Evolutionary conservation across 2,888 invertebrate genomes (phyloP).

Genomic region (Platycnemis pennipes): DNA sequence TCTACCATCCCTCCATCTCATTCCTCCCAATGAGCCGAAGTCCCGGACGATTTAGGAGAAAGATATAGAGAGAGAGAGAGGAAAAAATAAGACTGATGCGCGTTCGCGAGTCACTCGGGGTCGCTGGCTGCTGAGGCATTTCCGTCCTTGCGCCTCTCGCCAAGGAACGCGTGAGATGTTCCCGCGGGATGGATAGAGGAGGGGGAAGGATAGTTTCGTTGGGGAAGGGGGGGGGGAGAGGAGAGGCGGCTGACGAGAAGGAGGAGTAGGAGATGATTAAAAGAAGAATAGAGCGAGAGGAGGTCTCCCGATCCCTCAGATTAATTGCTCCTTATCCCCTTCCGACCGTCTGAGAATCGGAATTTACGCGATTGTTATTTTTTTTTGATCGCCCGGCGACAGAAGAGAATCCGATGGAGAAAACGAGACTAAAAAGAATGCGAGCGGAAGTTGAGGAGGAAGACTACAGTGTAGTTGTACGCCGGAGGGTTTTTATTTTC

Average conservation of each 20-base stretch:
- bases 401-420: neutral
- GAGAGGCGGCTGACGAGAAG: too few species aligned
- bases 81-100: neutral
- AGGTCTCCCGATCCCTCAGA: neutral
- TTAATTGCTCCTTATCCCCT: neutral
- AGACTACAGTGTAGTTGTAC: neutral
- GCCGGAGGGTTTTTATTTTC: neutral
- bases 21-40: neutral
- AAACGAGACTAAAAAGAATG: neutral
- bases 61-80: neutral
- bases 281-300: neutral
- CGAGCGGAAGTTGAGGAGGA: neutral
- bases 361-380: neutral
- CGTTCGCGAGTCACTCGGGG: conserved; percentile 10
- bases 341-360: neutral
- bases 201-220: neutral
- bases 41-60: neutral
- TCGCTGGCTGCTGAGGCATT: conserved; percentile 45
- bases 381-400: neutral
- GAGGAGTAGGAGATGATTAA: neutral
- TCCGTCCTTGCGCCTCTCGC: neutral
- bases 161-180: neutral
- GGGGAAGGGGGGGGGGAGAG: neutral
- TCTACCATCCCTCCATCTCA: too few species aligned
- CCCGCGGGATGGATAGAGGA: neutral